phyloP scores from a whole-genome alignment of 1,140 invertebrate species.

The Lanistes nyassanus region DNA sequence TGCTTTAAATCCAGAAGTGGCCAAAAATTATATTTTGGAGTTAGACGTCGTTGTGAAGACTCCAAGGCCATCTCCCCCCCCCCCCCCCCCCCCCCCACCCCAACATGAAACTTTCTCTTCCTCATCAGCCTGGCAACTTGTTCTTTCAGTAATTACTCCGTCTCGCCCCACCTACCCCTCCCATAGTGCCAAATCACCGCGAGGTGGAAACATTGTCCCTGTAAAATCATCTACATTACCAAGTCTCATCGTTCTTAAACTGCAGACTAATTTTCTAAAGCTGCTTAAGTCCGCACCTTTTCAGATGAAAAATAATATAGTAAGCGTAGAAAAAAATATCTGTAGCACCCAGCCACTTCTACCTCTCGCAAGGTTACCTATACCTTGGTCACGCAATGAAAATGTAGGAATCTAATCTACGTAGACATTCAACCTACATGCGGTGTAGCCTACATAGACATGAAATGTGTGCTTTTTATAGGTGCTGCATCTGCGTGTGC shows the following conservation, averaged over 20 bases:
- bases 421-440: too few relatives aligned
- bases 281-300: background rate
- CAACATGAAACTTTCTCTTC: conserved; percentile 1
- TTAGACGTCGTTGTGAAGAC: background rate
- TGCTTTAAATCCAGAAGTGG: background rate
- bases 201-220: too few relatives aligned
- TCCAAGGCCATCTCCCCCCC: background rate
- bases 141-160: background rate
- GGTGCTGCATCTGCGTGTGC: too few relatives aligned
- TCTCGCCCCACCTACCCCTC: background rate
- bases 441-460: too few relatives aligned
- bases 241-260: background rate
- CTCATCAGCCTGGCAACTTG: background rate
- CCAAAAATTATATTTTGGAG: background rate
- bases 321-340: too few relatives aligned
- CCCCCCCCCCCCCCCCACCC: conserved; percentile 10
- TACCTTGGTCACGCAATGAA: too few relatives aligned
- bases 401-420: too few relatives aligned
- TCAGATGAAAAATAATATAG: background rate
- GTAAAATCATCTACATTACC: background rate
- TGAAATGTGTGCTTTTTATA: too few relatives aligned
- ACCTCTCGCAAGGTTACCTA: background rate
- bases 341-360: background rate
- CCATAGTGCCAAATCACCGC: too few relatives aligned
- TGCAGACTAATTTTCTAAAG: background rate